phyloP scores from a whole-genome alignment of 2,113 vertebrate species.

The Campylorhamphus procurvoides region DNA sequence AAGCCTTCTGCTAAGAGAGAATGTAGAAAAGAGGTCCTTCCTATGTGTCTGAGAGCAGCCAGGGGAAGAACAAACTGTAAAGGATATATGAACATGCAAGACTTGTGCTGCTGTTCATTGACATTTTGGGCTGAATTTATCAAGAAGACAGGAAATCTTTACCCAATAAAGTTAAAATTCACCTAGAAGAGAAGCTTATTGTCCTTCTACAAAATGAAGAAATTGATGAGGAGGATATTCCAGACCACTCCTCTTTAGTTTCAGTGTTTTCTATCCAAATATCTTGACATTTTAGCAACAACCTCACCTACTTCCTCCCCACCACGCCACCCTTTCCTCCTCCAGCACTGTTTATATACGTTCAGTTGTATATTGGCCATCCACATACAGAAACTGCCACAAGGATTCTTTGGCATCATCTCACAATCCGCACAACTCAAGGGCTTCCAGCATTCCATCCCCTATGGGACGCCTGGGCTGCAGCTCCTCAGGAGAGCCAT shows the following conservation, averaged over 20 bases:
- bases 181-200: neutral
- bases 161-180: conserved; percentile 10
- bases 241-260: neutral
- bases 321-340: neutral
- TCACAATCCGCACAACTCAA: neutral
- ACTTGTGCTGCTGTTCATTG: neutral
- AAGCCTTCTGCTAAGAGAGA: neutral
- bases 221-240: neutral
- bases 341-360: neutral
- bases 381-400: accelerated
- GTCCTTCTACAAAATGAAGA: neutral
- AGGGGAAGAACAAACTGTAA: neutral
- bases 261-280: neutral
- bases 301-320: neutral
- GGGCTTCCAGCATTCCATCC: neutral
- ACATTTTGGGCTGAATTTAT: conserved; percentile 3
- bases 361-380: neutral
- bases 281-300: neutral
- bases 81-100: neutral
- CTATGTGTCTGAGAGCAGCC: neutral
- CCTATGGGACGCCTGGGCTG: accelerated
- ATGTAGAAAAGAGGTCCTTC: neutral
- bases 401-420: neutral
- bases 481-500: neutral
- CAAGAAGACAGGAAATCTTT: conserved; percentile 47